phyloP scores from a whole-genome alignment of 2,797 vertebrate genomes.

The Tiaroga cobitis region DNA sequence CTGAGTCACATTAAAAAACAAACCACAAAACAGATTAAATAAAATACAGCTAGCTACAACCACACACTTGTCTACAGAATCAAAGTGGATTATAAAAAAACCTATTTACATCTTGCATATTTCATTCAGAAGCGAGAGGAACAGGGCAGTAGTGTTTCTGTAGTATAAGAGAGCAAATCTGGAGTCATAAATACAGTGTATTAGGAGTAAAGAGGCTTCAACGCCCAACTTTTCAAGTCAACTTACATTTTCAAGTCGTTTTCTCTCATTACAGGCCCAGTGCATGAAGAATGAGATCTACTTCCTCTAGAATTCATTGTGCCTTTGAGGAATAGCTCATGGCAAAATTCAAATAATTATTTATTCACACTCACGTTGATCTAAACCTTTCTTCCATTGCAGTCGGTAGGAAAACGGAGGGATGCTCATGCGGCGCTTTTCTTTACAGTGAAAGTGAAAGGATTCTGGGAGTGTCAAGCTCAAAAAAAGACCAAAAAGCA shows the following conservation, averaged over 20 bases:
- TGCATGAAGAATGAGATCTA: not conserved
- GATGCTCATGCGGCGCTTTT: too few species aligned
- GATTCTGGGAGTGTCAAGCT: not conserved
- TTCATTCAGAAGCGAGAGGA: constrained; percentile 60
- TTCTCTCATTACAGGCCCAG: not conserved
- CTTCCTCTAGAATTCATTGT: not conserved
- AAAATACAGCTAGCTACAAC: constrained; percentile 67
- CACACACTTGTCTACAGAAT: constrained; percentile 40
- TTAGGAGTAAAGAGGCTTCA: constrained; percentile 4
- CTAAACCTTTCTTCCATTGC: not conserved
- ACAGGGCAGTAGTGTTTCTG: constrained; percentile 47
- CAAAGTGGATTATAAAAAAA: constrained; percentile 54
- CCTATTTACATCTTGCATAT: constrained; percentile 67
- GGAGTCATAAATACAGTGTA: constrained; percentile 55
- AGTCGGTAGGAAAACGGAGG: not conserved
- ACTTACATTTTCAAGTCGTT: constrained; percentile 4
- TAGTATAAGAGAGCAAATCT: constrained; percentile 22
- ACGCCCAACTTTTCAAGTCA: constrained; percentile 32
- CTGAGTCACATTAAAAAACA: constrained; percentile 16
- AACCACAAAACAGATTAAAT: constrained; percentile 46
- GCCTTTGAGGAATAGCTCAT: not conserved
- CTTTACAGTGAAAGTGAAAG: not conserved
- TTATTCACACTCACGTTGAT: not conserved
- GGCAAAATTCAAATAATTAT: not conserved
- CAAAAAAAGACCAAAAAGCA: not conserved